Percentiles rank a stretch among this genome's conserved stretches.
Conservation (phyloP, 2,113 vertebrate species). For the Nansenia antarctica region DNA sequence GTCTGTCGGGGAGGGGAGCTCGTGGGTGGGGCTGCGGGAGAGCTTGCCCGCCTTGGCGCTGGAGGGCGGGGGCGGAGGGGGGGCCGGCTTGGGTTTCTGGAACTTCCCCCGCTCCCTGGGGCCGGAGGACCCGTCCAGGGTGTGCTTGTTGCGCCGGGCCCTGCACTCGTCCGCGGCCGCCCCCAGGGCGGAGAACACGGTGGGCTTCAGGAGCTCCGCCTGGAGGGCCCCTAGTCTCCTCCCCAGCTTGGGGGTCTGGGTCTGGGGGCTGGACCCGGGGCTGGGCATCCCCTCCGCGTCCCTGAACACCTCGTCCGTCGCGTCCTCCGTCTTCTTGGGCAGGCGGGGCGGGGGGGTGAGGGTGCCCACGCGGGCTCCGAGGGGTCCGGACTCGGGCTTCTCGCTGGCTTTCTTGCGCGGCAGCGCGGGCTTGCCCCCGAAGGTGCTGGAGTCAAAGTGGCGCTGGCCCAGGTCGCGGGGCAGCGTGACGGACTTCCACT, state of each 20-base stretch:
- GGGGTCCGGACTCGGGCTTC: slow-evolving; percentile 74
- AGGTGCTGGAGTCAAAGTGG: slow-evolving; percentile 87
- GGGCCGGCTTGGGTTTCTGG: slow-evolving; percentile 88
- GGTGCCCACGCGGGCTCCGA: slow-evolving; percentile 77
- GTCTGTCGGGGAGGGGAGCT: slow-evolving; percentile 63
- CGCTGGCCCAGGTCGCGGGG: slow-evolving; percentile 88
- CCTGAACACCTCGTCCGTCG: slow-evolving; percentile 77
- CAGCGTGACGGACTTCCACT: slow-evolving; percentile 91
- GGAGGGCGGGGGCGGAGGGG: slow-evolving; percentile 81
- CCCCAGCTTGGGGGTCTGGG: slow-evolving; percentile 83
- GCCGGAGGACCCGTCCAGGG: slow-evolving; percentile 66
- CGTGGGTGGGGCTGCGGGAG: slow-evolving; percentile 80
- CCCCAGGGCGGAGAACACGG: slow-evolving; percentile 65
- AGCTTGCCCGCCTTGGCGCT: slow-evolving; percentile 78
- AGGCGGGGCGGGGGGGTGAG: slow-evolving; percentile 88
- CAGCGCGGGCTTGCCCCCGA: slow-evolving; percentile 88
- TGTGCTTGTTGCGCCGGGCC: slow-evolving; percentile 82
- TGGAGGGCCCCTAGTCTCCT: slow-evolving; percentile 76
- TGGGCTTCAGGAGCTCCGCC: slow-evolving; percentile 72
- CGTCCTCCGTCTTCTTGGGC: slow-evolving; percentile 80
- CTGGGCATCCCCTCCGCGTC: slow-evolving; percentile 85
- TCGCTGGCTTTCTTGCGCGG: slow-evolving; percentile 87
- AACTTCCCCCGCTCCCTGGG: slow-evolving; percentile 85
- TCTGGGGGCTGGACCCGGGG: too few species aligned
- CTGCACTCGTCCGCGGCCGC: slow-evolving; percentile 83